These are phyloP conservation scores for Argyrosomus japonicus DNA, from an alignment of 2,113 vertebrate genomes.

Conservation along the genomic window DNA sequence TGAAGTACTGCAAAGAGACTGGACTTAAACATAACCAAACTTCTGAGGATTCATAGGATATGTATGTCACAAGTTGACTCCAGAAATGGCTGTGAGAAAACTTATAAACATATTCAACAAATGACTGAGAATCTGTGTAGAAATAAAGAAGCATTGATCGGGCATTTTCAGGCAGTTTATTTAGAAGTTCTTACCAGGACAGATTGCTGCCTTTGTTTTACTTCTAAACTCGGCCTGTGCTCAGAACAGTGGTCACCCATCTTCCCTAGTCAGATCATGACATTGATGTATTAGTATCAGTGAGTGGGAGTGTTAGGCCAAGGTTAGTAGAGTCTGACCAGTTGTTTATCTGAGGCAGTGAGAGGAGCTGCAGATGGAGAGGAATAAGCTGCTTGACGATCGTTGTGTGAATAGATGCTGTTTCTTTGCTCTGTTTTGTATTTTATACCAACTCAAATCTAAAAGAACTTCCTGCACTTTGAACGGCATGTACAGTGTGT, in stretches of 20 bases:
- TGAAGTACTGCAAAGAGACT: no score
- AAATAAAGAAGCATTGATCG: no score
- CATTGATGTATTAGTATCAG: conserved; percentile 24
- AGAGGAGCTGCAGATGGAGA: neutral
- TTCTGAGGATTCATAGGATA: no score
- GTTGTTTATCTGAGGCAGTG: neutral
- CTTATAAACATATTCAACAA: no score
- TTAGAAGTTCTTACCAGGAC: neutral
- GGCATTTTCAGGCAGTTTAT: neutral
- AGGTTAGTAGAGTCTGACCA: conserved; percentile 39
- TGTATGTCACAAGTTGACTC: no score
- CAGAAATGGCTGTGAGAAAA: no score
- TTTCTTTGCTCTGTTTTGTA: neutral
- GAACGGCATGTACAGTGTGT: neutral
- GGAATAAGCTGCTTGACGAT: no score
- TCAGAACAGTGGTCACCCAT: neutral
- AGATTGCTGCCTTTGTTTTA: neutral
- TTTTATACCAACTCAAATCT: neutral
- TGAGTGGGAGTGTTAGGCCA: conserved; percentile 8
- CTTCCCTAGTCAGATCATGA: neutral
- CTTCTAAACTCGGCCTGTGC: neutral
- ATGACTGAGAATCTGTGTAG: no score
- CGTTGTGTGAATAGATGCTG: neutral
- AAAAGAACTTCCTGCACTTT: neutral
- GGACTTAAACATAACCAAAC: no score